A percentile compares a stretch with the other conserved stretches of the same genome.
phyloP scores from a whole-genome alignment of 2,797 vertebrate genomes.

The Enteromius mattozi region DNA sequence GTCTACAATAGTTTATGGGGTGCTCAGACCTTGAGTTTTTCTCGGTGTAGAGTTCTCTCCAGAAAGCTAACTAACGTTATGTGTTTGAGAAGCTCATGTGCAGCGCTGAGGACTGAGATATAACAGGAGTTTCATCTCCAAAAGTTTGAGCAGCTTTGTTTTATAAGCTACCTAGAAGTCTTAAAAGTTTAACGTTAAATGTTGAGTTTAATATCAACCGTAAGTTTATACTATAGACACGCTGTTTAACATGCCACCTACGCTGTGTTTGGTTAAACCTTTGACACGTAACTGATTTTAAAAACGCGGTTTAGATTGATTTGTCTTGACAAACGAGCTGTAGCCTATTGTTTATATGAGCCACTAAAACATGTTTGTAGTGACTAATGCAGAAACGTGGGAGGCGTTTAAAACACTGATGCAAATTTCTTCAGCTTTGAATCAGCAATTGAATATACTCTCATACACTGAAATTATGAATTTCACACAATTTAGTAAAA shows the following conservation, averaged over 20 bases:
- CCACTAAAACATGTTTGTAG: not conserved
- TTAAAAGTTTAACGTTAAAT: not conserved
- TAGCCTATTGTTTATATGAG: not conserved
- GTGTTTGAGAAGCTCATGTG: too few species aligned
- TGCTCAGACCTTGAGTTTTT: not conserved
- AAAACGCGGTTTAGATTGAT: not conserved
- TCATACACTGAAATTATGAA: not conserved
- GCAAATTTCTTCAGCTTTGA: not conserved
- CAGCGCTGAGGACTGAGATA: not conserved
- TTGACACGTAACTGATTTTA: not conserved
- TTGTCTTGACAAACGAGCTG: not conserved
- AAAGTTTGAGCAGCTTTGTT: not conserved
- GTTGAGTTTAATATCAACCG: not conserved
- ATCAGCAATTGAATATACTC: not conserved
- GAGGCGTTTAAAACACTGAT: not conserved
- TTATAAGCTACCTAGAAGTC: too few species aligned
- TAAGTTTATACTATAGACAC: not conserved
- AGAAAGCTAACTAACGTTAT: not conserved
- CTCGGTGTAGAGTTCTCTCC: not conserved
- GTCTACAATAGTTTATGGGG: not conserved
- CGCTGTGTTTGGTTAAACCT: not conserved
- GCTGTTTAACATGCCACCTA: not conserved
- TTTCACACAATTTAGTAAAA: not conserved
- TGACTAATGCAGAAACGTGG: not conserved
- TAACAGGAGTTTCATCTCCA: not conserved